A percentile compares a stretch with the other conserved stretches of the same genome.
These are phyloP conservation scores for Stenopsyche tienmushanensis DNA, from an alignment of 1,140 invertebrate genomes.

Conservation along the genomic window DNA sequence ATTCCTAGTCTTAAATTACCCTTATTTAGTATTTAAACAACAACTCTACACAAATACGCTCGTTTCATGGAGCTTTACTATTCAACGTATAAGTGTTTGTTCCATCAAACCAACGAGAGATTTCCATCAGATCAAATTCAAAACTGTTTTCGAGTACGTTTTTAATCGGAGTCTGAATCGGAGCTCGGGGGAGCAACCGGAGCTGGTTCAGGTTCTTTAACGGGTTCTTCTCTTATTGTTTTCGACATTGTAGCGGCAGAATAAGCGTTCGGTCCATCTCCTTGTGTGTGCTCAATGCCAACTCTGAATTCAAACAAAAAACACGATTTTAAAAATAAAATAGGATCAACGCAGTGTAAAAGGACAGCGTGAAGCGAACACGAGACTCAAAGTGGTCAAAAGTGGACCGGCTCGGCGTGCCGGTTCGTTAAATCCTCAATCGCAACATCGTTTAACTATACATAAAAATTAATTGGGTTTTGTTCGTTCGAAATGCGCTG, in stretches of 20 bases:
- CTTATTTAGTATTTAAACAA: conserved; percentile 2
- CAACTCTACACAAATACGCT: background rate
- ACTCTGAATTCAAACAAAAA: conserved; percentile 59
- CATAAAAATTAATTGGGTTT: too few relatives aligned
- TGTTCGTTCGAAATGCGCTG: too few relatives aligned
- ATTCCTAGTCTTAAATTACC: background rate
- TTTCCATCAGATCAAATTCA: too few relatives aligned
- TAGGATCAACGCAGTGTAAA: conserved; percentile 7
- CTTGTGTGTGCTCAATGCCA: conserved; percentile 81
- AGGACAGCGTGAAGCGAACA: too few relatives aligned
- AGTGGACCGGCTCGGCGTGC: too few relatives aligned
- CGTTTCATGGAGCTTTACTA: too few relatives aligned
- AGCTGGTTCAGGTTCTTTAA: conserved; percentile 45
- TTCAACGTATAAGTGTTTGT: too few relatives aligned
- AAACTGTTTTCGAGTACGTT: too few relatives aligned
- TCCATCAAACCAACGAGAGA: too few relatives aligned
- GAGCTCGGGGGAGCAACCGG: conserved; percentile 55
- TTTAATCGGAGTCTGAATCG: conserved; percentile 46
- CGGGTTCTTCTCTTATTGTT: conserved; percentile 52
- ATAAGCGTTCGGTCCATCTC: conserved; percentile 74
- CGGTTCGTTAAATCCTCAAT: too few relatives aligned
- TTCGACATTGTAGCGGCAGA: conserved; percentile 64
- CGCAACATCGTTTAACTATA: too few relatives aligned
- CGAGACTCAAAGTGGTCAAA: too few relatives aligned
- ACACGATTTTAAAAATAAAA: conserved; percentile 5